Evolutionary conservation across 1,140 invertebrate species (phyloP), one percentile per base, ranked within the genome.

Genomic region (Drosophila guanche): DNA sequence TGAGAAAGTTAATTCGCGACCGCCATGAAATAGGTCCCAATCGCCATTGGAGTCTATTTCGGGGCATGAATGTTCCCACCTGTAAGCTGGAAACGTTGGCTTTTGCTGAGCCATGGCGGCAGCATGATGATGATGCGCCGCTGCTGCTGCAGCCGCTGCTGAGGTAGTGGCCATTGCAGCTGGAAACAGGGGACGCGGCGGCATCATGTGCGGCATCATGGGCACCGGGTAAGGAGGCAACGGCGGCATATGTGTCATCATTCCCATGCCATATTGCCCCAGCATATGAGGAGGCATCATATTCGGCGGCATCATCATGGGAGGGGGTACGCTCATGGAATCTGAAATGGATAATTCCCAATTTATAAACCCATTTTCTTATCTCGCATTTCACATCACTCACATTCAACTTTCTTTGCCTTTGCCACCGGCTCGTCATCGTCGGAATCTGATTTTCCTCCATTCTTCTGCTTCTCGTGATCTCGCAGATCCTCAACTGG

Each of bases 401-500:
- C 83, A 74, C 93, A 93, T 90, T 95, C 94, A 5, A 94, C 93
- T 91, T 95, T 95, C 94, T 94, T 96, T 20, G 16, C 16, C 90
- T 96, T 96, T 33, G 94, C 93, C 1, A 94, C 93, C 1, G 95
- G 95, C 89, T 96, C 95, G 91, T 97, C 96, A 89, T 97, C 96
- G 53, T 95, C 95, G 81, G 95, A 95, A 54, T 96, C 96, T 6
- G 93, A 93, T 90, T 93, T 93, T 52, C 92, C 93, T 70, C 93
- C 93, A 91, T 93, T 93, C 92, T 96, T 96, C 90, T 97, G 95
- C 86, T 95, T 95, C 93, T 99, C 98, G 93, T 99, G 98, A 91
- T 98, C 97, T 91, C 96, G 96, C 42, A 98, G 91, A 94, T 99
- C 98, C 88, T 97, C 97, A 69, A 97, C 95, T 22, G 99, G 99